A percentile compares a stretch with the other conserved stretches of the same genome.
Conservation (phyloP, 2,888 invertebrate species). For the Andrena marginata region DNA sequence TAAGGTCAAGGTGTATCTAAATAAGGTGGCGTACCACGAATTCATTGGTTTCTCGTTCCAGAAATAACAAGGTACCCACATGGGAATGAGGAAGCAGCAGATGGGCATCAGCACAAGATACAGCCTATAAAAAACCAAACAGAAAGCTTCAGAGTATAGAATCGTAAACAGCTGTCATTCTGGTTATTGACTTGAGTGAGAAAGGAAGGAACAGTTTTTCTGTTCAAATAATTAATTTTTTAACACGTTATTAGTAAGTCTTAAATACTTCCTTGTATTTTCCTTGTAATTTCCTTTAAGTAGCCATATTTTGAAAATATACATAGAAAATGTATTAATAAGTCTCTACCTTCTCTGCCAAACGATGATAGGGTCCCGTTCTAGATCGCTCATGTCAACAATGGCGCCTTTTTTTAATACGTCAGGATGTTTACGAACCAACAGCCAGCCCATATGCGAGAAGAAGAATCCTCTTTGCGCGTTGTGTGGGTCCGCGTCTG, state of each 20-base stretch:
- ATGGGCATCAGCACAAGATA: slow-evolving; percentile 92
- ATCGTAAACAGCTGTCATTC: background rate
- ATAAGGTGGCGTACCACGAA: slow-evolving; percentile 92
- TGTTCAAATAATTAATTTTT: background rate
- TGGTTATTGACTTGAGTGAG: background rate
- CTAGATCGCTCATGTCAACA: slow-evolving; percentile 95
- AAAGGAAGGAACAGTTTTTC: background rate
- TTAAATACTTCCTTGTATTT: no score
- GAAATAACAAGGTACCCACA: slow-evolving; percentile 90
- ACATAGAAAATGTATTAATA: no score
- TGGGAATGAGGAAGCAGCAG: slow-evolving; percentile 92
- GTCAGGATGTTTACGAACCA: slow-evolving; percentile 94
- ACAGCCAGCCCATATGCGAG: slow-evolving; percentile 97
- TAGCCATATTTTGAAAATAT: no score
- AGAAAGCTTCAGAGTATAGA: background rate
- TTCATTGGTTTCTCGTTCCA: slow-evolving; percentile 91
- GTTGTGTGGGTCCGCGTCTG: slow-evolving; percentile 96
- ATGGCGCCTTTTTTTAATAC: slow-evolving; percentile 93
- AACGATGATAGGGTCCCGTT: slow-evolving; percentile 92
- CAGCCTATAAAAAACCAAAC: slow-evolving; percentile 86
- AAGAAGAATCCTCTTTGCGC: slow-evolving; percentile 96
- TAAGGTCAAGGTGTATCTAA: slow-evolving; percentile 92
- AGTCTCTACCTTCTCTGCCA: slow-evolving; percentile 92
- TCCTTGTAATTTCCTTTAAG: no score
- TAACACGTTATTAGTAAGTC: no score